A percentile compares a stretch with the other conserved stretches of the same genome.
Conservation (phyloP, 2,113 vertebrate species). For the Hippolais icterina region DNA sequence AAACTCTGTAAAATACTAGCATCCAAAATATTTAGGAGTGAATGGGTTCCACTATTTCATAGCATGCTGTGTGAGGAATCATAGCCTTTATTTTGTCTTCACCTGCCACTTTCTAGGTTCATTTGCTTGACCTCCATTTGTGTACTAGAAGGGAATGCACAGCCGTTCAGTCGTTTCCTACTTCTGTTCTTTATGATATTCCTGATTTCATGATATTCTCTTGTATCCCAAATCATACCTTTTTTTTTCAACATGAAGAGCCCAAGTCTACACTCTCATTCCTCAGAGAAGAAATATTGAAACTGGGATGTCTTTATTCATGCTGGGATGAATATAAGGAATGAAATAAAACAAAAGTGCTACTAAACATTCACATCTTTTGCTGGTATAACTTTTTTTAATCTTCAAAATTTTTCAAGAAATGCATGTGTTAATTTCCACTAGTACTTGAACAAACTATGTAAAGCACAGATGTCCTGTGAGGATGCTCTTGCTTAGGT, state of each 20-base stretch:
- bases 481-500: background rate
- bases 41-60: background rate
- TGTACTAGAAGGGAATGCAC: background rate
- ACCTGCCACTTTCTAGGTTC: background rate
- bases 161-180: background rate
- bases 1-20: background rate
- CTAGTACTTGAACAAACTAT: fast-evolving
- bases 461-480: background rate
- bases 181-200: background rate
- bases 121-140: background rate
- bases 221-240: background rate
- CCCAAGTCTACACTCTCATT: background rate
- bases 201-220: background rate
- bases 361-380: background rate
- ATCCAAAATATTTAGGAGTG: background rate
- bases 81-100: background rate
- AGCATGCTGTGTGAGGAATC: background rate
- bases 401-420: background rate
- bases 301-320: background rate
- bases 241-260: background rate
- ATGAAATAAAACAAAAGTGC: background rate
- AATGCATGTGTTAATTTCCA: background rate
- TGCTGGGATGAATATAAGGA: too few relatives aligned
- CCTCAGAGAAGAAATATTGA: background rate
- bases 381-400: background rate